These are phyloP conservation scores for Xylophagus ater DNA, from an alignment of 2,888 invertebrate species.

Conservation along the genomic window DNA sequence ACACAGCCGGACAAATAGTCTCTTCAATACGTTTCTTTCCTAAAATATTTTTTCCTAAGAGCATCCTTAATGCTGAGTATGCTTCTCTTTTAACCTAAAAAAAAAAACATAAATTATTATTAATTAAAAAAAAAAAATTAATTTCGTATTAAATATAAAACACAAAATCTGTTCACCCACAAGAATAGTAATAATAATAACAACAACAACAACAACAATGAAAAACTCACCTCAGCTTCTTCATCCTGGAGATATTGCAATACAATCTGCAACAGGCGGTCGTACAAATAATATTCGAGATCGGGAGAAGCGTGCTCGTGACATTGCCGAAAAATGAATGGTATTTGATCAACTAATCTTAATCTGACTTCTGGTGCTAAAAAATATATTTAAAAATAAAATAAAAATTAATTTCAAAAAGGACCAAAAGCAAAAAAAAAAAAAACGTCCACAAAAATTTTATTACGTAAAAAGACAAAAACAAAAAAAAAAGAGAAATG, in stretches of 20 bases:
- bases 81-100: conserved; percentile 14
- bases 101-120: background rate
- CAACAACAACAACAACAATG: conserved; percentile 1
- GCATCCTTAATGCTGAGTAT: conserved; percentile 8
- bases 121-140: background rate
- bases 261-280: conserved; percentile 16
- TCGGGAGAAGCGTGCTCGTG: conserved; percentile 13
- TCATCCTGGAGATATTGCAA: conserved; percentile 13
- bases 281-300: conserved; percentile 15
- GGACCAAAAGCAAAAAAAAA: background rate
- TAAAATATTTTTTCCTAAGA: conserved; percentile 11
- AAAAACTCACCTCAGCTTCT: conserved; percentile 8
- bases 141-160: background rate
- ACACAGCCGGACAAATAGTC: conserved; percentile 13
- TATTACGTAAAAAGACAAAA: too few relatives aligned
- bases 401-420: background rate
- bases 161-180: background rate
- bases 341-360: conserved; percentile 13
- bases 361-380: conserved; percentile 11
- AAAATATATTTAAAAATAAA: conserved; percentile 6
- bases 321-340: conserved; percentile 12
- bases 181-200: background rate
- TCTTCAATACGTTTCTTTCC: conserved; percentile 13
- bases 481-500: too few relatives aligned
- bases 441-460: too few relatives aligned